A percentile compares a stretch with the other conserved stretches of the same genome.
phyloP scores from a whole-genome alignment of 2,888 invertebrate species.

The Acrobasis repandana region DNA sequence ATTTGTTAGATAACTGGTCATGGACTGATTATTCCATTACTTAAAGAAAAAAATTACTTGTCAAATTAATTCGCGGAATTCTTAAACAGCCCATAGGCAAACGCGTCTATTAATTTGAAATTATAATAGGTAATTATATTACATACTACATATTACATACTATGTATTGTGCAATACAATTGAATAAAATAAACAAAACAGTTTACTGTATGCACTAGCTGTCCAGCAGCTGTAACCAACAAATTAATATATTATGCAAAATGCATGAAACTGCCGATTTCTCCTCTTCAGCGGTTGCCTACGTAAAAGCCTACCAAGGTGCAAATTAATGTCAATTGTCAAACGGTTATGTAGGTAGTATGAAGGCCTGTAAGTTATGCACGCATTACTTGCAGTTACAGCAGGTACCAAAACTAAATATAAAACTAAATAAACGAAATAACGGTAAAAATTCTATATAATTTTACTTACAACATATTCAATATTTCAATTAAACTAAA shows the following conservation, averaged over 20 bases:
- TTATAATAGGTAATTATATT: background rate
- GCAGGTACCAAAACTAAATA: background rate
- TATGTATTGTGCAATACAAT: background rate
- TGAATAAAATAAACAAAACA: constrained; percentile 4
- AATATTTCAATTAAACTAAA: too few relatives aligned
- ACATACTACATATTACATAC: background rate
- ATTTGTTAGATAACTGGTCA: too few relatives aligned
- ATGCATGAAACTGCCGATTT: constrained; percentile 41
- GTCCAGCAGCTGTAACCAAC: constrained; percentile 43
- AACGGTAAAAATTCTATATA: too few relatives aligned
- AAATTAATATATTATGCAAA: constrained; percentile 56
- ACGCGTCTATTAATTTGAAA: too few relatives aligned
- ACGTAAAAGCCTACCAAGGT: constrained; percentile 29
- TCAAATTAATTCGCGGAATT: too few relatives aligned
- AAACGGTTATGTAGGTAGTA: constrained; percentile 9
- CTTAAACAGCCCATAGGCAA: too few relatives aligned
- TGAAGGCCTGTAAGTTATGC: background rate
- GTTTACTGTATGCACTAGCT: constrained; percentile 33
- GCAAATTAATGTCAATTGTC: constrained; percentile 42
- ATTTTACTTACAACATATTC: too few relatives aligned
- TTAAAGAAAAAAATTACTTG: too few relatives aligned
- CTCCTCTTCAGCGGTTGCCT: constrained; percentile 35
- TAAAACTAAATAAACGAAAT: too few relatives aligned
- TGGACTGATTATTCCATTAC: too few relatives aligned
- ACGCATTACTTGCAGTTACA: constrained; percentile 9